Evolutionary conservation across 2,113 vertebrate species (phyloP).

Genomic region (Rhinopomastus cyanomelas): DNA sequence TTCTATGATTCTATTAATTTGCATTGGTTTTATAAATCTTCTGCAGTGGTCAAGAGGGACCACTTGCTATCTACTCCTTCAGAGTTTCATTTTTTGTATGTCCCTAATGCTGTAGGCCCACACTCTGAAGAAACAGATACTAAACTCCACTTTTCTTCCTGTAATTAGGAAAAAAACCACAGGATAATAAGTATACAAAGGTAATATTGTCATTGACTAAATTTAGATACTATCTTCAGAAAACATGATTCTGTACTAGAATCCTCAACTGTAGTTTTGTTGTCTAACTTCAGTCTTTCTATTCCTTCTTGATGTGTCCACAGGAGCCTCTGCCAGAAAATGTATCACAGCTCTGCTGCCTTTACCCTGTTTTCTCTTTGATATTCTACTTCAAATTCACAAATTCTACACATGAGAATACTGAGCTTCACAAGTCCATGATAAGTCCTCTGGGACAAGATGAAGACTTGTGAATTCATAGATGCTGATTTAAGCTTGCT

Average conservation of each 20-base stretch:
- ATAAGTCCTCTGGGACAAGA: not conserved
- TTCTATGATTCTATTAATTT: too few species aligned
- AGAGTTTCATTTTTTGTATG: not conserved
- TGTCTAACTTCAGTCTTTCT: not conserved
- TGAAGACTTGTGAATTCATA: not conserved
- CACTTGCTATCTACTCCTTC: not conserved
- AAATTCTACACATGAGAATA: not conserved
- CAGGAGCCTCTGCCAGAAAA: not conserved
- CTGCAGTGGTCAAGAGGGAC: not conserved
- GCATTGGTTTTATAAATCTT: not conserved
- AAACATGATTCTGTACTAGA: not conserved
- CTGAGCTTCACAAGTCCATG: not conserved
- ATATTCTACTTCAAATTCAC: not conserved
- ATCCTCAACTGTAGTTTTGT: not conserved
- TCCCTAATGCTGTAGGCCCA: not conserved
- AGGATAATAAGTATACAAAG: not conserved
- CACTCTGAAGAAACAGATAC: not conserved
- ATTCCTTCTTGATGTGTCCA: not conserved
- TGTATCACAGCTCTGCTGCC: not conserved
- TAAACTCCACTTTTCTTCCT: not conserved
- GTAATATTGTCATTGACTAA: not conserved
- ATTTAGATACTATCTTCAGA: not conserved
- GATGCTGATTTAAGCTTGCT: not conserved
- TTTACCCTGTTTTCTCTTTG: not conserved
- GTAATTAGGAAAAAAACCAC: not conserved